These are phyloP conservation scores for Tipula vernalis DNA, from an alignment of 2,888 invertebrate species.

Conservation along the genomic window DNA sequence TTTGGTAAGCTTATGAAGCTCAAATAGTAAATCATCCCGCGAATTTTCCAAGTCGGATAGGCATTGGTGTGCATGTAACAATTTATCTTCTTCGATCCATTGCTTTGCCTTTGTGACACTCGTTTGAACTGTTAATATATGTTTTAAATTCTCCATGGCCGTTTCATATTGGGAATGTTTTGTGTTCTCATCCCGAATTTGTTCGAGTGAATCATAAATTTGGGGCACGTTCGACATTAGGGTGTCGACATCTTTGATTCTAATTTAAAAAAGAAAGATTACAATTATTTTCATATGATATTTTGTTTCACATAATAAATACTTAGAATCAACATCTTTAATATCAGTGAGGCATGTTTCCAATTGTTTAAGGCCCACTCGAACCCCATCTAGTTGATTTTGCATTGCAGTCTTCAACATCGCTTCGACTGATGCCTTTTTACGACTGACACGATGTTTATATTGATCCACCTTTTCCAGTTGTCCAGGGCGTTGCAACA, in stretches of 20 bases:
- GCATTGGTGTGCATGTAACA: conserved; percentile 88
- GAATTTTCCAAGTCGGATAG: conserved; percentile 93
- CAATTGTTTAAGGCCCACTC: conserved; percentile 82
- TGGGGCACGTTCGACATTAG: conserved; percentile 65
- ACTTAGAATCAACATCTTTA: conserved; percentile 50
- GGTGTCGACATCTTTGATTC: conserved; percentile 64
- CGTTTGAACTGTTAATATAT: conserved; percentile 94
- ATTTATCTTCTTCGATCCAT: conserved; percentile 88
- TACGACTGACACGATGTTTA: conserved; percentile 31
- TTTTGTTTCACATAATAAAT: background rate
- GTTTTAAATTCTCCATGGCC: conserved; percentile 95
- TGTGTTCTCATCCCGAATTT: conserved; percentile 84
- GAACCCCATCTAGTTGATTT: conserved; percentile 92
- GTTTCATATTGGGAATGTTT: conserved; percentile 94
- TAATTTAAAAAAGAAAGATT: conserved; percentile 26
- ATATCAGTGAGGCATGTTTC: conserved; percentile 78
- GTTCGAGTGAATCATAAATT: conserved; percentile 66
- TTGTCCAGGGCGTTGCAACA: conserved; percentile 90
- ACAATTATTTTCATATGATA: background rate
- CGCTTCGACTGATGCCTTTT: conserved; percentile 32
- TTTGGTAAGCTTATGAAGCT: conserved; percentile 85
- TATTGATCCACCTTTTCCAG: conserved; percentile 65
- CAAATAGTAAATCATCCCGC: conserved; percentile 87
- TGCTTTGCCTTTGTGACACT: conserved; percentile 90
- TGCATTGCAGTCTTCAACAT: conserved; percentile 92